Base-by-base conservation (phyloP, 2,888 invertebrate species). In the Agriopis marginaria region DNA sequence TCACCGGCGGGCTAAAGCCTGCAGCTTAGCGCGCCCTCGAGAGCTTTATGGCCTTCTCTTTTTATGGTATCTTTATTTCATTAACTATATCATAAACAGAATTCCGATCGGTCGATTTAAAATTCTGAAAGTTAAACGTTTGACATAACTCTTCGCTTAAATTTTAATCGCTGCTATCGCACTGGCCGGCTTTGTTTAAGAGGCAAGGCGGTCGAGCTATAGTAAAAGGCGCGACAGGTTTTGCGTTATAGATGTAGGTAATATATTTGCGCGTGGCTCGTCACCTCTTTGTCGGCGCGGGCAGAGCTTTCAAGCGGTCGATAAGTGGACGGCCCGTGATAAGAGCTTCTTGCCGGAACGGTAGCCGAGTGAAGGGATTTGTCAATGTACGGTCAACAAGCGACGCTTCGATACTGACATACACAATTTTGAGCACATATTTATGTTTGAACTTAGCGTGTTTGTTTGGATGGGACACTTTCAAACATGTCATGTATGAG, bases 271-370 rank as follows among this genome's bases (percentile, higher is more conserved):
- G 86, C 84, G 84, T 82, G 81, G 81, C 86, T 89, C 87, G 89
- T 91, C 92, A 91, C 91, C 87, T 88, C 87, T 92, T 90, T 91
- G 92, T 89, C 93, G 93, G 93, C 89, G 81, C 80, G 79, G 72
- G 82, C 83, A 81, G 82, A 79, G 82, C 81, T 82, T 82, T 90
- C 89, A 89, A 92, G 90, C 84, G 86, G 73, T 75, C 87, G 89
- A 91, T 91, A 91, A 89, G 85, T 86, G 89, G 88, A 75, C 86
- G 83, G 82, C 77, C 82, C 73, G 84, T 87, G 92, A 92, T 92
- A 92, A 89, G 80, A 78, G 73, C 81, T 75, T 82, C 84, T 82
- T 79, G 64, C 74, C 78, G 81, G 84, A 86, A 92, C 93, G 89
- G 93, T 92, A 93, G 93, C 91, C 77, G 82, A 87, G 86, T 83